These are phyloP conservation scores for Phoebastria nigripes DNA, from an alignment of 2,797 vertebrate genomes.

Conservation along the genomic window DNA sequence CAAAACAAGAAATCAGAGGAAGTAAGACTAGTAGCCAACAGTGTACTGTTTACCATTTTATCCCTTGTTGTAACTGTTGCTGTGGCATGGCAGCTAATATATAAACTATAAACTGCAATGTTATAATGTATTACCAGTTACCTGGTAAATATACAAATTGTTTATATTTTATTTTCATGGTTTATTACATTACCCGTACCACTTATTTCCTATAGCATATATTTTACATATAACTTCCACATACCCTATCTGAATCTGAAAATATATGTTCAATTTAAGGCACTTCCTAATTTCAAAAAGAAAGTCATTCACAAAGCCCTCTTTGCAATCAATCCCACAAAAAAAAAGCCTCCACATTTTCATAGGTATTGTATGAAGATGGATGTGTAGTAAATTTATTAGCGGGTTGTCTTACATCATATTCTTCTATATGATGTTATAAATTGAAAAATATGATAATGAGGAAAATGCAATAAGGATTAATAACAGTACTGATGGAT, in stretches of 20 bases:
- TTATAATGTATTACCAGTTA: neutral
- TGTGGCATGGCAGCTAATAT: neutral
- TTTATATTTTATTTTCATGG: neutral
- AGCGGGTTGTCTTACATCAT: neutral
- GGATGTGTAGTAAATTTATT: neutral
- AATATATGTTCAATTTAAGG: neutral
- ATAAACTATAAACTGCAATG: neutral
- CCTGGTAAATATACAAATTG: neutral
- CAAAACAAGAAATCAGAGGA: neutral
- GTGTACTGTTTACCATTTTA: neutral
- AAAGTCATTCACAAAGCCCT: neutral
- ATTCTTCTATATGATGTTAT: neutral
- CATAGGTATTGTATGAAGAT: neutral
- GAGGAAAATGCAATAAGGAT: constrained; percentile 13
- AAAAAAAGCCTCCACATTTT: neutral
- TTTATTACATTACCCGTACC: neutral
- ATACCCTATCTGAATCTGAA: neutral
- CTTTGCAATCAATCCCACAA: neutral
- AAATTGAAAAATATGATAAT: constrained; percentile 49
- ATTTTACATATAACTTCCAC: neutral
- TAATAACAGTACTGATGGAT: constrained; percentile 11
- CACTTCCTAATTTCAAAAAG: neutral
- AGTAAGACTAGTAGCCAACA: neutral
- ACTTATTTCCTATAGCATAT: neutral
- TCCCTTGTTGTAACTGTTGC: neutral